A percentile compares a stretch with the other conserved stretches of the same genome.
These are phyloP conservation scores for Plagiodera versicolora DNA, from an alignment of 2,888 invertebrate genomes.

Conservation along the genomic window DNA sequence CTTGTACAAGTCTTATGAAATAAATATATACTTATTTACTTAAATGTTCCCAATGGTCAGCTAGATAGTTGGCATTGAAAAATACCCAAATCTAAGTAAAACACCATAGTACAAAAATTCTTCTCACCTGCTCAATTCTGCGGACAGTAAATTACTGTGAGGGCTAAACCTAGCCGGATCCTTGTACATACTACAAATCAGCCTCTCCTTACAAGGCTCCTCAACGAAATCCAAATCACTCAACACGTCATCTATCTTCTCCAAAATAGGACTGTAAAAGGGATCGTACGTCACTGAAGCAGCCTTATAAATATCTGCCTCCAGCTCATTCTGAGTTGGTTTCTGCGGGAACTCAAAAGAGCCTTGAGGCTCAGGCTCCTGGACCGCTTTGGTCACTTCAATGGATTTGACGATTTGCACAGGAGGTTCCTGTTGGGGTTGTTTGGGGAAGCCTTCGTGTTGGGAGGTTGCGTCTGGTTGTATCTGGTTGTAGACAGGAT, in stretches of 20 bases:
- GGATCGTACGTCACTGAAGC: constrained; percentile 55
- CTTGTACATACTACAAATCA: constrained; percentile 83
- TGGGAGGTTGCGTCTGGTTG: neutral
- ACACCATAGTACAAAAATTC: constrained; percentile 5
- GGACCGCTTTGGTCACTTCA: neutral
- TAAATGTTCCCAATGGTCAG: no score
- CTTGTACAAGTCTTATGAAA: no score
- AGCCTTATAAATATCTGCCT: constrained; percentile 53
- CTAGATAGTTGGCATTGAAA: no score
- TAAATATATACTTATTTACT: no score
- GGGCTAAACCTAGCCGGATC: constrained; percentile 81
- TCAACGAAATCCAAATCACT: constrained; percentile 70
- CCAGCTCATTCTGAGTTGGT: constrained; percentile 15
- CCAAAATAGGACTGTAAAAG: constrained; percentile 79
- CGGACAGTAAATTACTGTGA: constrained; percentile 83
- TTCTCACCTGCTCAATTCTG: constrained; percentile 84
- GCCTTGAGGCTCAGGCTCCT: no score
- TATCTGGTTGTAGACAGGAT: neutral
- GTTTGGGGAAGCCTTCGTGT: neutral
- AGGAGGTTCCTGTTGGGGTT: neutral
- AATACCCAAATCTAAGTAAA: no score
- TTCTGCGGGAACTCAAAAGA: constrained; percentile 5
- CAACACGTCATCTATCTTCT: constrained; percentile 76
- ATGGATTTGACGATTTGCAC: neutral
- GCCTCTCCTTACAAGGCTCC: constrained; percentile 74